These are phyloP conservation scores for Indicator maculatus DNA, from an alignment of 2,113 vertebrate genomes.

Conservation along the genomic window DNA sequence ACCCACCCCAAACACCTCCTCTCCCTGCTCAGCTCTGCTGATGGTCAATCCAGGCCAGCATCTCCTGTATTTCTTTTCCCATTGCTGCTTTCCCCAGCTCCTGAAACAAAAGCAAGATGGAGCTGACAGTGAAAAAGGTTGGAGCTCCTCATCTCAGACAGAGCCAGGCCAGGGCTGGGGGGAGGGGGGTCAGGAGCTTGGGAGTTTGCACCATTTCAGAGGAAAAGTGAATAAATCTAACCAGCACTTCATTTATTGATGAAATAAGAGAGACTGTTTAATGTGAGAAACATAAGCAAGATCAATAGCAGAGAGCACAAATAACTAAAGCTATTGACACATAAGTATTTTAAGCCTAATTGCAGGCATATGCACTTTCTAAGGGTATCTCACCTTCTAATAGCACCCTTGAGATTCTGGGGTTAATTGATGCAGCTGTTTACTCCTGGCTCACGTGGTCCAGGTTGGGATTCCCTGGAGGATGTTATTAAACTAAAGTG, in stretches of 20 bases:
- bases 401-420: slow-evolving; percentile 82
- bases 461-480: slow-evolving; percentile 82
- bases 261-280: slow-evolving; percentile 59
- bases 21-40: not conserved
- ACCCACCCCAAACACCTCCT: not conserved
- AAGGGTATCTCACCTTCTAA: slow-evolving; percentile 85
- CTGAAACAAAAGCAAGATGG: not conserved
- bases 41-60: not conserved
- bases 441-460: slow-evolving; percentile 84
- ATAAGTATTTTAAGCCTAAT: slow-evolving; percentile 81
- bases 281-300: slow-evolving; percentile 66
- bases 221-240: slow-evolving; percentile 69
- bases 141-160: not conserved
- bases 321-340: slow-evolving; percentile 82
- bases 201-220: not conserved
- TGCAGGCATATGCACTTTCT: slow-evolving; percentile 85
- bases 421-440: slow-evolving; percentile 94
- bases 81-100: not conserved
- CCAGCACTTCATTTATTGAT: slow-evolving; percentile 62
- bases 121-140: not conserved
- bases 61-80: not conserved
- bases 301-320: slow-evolving; percentile 71
- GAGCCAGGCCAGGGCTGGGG: not conserved
- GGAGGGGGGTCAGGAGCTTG: not conserved
- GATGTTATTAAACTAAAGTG: slow-evolving; percentile 86